Conservation (phyloP, 2,888 invertebrate species). For the Scaptomyza cyrtandrae region DNA sequence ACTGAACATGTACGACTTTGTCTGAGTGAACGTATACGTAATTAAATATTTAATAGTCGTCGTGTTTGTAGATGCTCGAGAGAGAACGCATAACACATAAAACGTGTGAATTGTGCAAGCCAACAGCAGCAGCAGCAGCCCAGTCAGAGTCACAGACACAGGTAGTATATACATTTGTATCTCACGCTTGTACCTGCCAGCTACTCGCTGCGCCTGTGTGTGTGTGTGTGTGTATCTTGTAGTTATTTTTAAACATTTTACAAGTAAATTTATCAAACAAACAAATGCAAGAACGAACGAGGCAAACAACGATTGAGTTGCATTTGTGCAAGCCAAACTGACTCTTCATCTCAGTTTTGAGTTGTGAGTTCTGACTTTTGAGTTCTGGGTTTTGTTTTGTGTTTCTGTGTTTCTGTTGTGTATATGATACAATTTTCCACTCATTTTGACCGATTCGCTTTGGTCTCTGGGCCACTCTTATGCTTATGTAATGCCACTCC, state of each 20-base stretch:
- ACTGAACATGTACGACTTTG: neutral
- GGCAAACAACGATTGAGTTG: slow-evolving; percentile 62
- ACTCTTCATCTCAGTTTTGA: slow-evolving; percentile 1
- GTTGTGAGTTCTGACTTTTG: neutral
- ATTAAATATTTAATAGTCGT: slow-evolving; percentile 50
- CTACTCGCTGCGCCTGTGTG: slow-evolving; percentile 4
- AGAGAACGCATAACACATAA: slow-evolving; percentile 40
- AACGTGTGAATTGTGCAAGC: slow-evolving; percentile 72
- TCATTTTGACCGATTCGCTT: slow-evolving; percentile 61
- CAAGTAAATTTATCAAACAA: slow-evolving; percentile 76
- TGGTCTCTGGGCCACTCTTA: slow-evolving; percentile 52
- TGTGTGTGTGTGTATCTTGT: slow-evolving; percentile 17
- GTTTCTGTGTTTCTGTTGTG: neutral
- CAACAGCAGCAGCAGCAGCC: slow-evolving; percentile 24
- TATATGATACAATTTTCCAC: slow-evolving; percentile 71
- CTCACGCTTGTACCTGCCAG: slow-evolving; percentile 62
- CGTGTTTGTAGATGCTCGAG: slow-evolving; percentile 14
- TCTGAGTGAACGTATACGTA: slow-evolving; percentile 32
- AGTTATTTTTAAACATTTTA: slow-evolving; percentile 69
- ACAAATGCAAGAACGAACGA: slow-evolving; percentile 59
- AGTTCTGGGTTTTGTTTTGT: neutral
- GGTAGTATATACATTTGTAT: slow-evolving; percentile 72
- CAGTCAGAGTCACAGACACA: neutral
- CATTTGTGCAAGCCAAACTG: slow-evolving; percentile 26
- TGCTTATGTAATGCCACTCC: slow-evolving; percentile 69